A percentile compares a stretch with the other conserved stretches of the same genome.
phyloP scores from a whole-genome alignment of 2,797 vertebrate genomes.

The Cyprinodon diabolis region DNA sequence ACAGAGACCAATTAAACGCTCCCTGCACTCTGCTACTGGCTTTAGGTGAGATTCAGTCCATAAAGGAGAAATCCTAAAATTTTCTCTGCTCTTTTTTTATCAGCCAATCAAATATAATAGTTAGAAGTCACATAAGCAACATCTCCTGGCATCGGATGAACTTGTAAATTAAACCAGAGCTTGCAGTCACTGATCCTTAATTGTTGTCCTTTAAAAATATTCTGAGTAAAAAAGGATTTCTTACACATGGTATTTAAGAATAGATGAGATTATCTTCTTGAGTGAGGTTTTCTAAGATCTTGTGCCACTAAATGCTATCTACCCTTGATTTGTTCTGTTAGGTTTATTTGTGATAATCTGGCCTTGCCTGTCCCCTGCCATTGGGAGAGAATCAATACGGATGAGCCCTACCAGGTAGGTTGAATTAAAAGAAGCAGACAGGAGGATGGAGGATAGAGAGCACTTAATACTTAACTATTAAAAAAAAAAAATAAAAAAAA shows the following conservation, averaged over 20 bases:
- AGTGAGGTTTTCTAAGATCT: background rate
- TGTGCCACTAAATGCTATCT: background rate
- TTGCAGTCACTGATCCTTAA: background rate
- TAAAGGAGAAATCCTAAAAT: background rate
- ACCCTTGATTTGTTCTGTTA: conserved; percentile 56
- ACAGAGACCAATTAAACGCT: conserved; percentile 92
- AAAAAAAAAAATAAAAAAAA: background rate
- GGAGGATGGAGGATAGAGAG: background rate
- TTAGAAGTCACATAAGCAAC: no score
- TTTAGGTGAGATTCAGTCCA: conserved; percentile 85
- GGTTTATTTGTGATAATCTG: conserved; percentile 96
- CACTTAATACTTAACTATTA: background rate
- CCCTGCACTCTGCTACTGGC: conserved; percentile 90
- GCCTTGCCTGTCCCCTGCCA: conserved; percentile 93
- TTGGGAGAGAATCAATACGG: conserved; percentile 95
- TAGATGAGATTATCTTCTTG: background rate
- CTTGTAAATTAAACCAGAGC: background rate
- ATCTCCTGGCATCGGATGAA: background rate
- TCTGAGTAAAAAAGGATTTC: background rate
- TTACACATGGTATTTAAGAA: background rate
- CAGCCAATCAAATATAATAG: background rate
- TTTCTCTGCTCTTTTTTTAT: background rate
- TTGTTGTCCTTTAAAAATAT: background rate
- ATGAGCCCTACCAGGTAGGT: conserved; percentile 91
- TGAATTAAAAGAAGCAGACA: background rate